Evolutionary conservation across 1,140 invertebrate species (phyloP), one percentile per base, ranked within the genome.

Genomic region (Polyergus mexicanus): DNA sequence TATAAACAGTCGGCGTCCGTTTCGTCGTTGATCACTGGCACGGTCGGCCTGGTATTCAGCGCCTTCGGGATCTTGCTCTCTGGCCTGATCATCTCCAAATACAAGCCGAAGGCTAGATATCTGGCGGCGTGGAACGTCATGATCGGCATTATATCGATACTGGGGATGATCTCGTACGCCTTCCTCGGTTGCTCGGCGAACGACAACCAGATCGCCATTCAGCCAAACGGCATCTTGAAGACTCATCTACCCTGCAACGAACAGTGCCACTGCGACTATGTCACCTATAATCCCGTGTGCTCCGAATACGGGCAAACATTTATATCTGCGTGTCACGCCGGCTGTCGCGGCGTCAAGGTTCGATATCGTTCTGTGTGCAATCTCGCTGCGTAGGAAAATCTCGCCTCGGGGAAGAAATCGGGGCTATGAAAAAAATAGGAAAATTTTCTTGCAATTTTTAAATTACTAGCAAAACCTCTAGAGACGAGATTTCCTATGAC

Each of bases 101-200:
- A 96, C 86, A 97, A 97, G 92, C 97, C 97, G 0, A 95, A 95
- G 74, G 97, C 97, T 0, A 94, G 97, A 38, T 96, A 96, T 76
- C 94, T 98, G 86, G 97, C 97, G 6, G 96, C 95, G 0, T 98
- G 97, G 97, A 98, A 98, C 92, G 96, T 97, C 2, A 94, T 97
- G 69, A 96, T 97, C 10, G 97, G 97, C 44, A 93, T 96, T 1
- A 93, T 97, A 65, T 96, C 96, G 11, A 95, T 97, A 2, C 86
- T 96, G 41, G 97, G 96, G 4, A 96, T 97, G 85, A 94, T 97
- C 28, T 95, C 95, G 1, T 97, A 97, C 84, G 96, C 97, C 2
- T 97, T 97, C 88, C 93, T 98, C 1, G 97, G 97, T 1, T 98
- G 97, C 91, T 94, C 96, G 0, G 96, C 96, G 1, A 95, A 96